Evolutionary conservation across 2,888 invertebrate species (phyloP), one percentile per base, ranked within the genome.

Genomic region (Drosophila neoperkinsi): DNA sequence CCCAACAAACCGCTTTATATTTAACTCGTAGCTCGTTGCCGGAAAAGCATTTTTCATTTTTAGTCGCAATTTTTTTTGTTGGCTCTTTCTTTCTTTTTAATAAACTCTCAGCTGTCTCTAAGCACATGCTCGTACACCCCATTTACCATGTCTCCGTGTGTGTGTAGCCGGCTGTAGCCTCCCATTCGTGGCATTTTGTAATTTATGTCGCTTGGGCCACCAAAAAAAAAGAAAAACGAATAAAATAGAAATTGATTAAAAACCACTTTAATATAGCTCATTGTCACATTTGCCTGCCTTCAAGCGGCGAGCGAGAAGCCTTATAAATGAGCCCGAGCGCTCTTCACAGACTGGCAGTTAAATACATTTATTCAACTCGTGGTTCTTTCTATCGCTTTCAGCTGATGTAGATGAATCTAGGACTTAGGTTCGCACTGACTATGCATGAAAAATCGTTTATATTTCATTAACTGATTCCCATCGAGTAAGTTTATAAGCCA

Each of bases 31-130:
- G 70, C 58, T 50, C 46, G 61, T 64, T 57, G 69, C 74, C 52
- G 74, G 56, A 74, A 61, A 79, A 76, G 81, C 86, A 89, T 87
- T 87, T 88, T 87, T 87, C 87, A 88, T 89, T 75, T 82, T 79
- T 81, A 74, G 72, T 72, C 69, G 46, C 69, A 46, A 68, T 66
- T 69, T 75, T 84, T 71, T 77, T 63, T 65, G 18, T 59, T 46
- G 18, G 60, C 55, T 38, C 30, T n/a, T 53, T 71, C 57, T 38
- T 68, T 78, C 73, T 77, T 86, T 88, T 86, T 86, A 86, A 86
- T 88, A 88, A 88, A 86, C 86, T 86, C 81, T 77, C 73, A 71
- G 69, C 69, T 73, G 74, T 69, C 79, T 65, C 79, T 72, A 79
- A 79, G 79, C 78, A 79, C 78, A 79, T 79, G 78, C 71, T 72